These are phyloP conservation scores for Pollenia amentaria DNA, from an alignment of 2,888 invertebrate species.

Conservation along the genomic window DNA sequence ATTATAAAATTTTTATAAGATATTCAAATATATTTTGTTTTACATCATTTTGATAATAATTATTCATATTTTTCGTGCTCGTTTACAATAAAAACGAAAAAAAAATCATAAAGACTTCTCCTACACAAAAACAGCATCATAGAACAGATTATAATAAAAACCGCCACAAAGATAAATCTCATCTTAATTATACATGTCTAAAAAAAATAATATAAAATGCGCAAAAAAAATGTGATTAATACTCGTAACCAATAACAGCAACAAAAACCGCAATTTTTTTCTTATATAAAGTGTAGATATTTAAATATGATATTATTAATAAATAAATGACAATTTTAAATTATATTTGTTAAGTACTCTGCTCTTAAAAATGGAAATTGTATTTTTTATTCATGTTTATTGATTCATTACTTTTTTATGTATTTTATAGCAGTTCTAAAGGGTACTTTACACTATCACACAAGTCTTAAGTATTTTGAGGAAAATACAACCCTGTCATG, in stretches of 20 bases:
- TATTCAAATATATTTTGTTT: not conserved
- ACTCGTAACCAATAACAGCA: conserved; percentile 32
- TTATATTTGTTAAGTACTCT: conserved; percentile 21
- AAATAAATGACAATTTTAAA: conserved; percentile 41
- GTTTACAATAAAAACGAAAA: not conserved
- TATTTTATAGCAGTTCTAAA: not conserved
- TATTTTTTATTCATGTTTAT: not conserved
- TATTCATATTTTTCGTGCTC: conserved; percentile 7
- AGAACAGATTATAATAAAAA: conserved; percentile 49
- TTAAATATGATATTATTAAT: not conserved
- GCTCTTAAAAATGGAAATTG: not conserved
- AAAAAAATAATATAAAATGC: conserved; percentile 58
- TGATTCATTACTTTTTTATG: conserved; percentile 2
- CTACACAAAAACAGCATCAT: conserved; percentile 54
- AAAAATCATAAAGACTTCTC: conserved; percentile 41
- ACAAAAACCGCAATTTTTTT: conserved; percentile 35
- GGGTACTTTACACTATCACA: no score
- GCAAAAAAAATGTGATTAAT: conserved; percentile 66
- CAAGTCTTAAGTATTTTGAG: no score
- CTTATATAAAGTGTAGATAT: conserved; percentile 21
- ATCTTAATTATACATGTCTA: conserved; percentile 48
- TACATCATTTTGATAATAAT: conserved; percentile 29
- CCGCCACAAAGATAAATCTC: conserved; percentile 71
- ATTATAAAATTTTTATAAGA: no score
- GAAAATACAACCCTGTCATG: no score